Evolutionary conservation across 1,140 invertebrate species (phyloP), one percentile per base, ranked within the genome.

Genomic region (Forficula auricularia): DNA sequence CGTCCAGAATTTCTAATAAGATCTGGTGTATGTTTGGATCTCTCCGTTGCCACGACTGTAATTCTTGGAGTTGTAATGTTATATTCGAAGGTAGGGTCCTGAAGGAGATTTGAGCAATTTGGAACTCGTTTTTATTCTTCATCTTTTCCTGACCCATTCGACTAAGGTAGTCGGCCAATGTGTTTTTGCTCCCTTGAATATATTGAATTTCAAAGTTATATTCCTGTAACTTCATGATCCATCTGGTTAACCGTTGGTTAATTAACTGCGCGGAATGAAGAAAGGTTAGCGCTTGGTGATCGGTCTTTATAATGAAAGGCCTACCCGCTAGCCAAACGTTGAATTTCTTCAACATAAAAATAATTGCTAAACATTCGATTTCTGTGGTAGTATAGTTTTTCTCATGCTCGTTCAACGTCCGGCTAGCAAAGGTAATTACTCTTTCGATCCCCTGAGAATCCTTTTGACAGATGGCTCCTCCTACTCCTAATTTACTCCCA

Each of bases 311-410:
- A 8, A 38, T 55, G 20, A 68, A 58, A 18, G 57, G 43, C 37
- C 46, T 57, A 13, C 56, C 58, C 47, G 52, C 54, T 13, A 68
- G 45, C 48, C 58, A 67, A 19, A 54, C 49, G 34, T 51, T 38
- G 46, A 64, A 64, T 41, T 57, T 54, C 38, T 59, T 47, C 13
- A 63, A 55, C 0, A 54, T 62, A 47, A 57, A 61, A 0, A 61
- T 50, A n/a, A 71, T 56, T 1, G 62, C 66, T 14, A 71, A 42
- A 35, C 59, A 56, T 50, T 71, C 67, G 46, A 65, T 64, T 45
- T 65, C 62, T 20, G 64, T 60, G 45, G 61, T 58, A 3, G 58
- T 51, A 41, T 59, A 63, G 2, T 47, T 48, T 40, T 52, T 40
- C 40, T 61, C 42, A 0, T 42, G 34, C 3, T 43, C 16, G 9